A percentile compares a stretch with the other conserved stretches of the same genome.
These are phyloP conservation scores for Thera britannica DNA, from an alignment of 2,888 invertebrate genomes.

Conservation along the genomic window DNA sequence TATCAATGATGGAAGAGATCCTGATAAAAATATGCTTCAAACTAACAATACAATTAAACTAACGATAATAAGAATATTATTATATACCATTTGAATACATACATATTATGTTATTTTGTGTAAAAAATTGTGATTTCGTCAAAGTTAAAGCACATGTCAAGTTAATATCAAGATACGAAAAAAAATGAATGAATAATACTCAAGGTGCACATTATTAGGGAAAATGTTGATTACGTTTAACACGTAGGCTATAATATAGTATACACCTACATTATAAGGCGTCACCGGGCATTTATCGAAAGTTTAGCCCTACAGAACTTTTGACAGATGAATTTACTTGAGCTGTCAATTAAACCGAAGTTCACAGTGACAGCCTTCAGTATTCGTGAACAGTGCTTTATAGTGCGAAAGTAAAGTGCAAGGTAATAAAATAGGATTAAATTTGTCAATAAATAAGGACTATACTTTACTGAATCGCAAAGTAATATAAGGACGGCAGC, in stretches of 20 bases:
- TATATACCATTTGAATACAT: slow-evolving; percentile 67
- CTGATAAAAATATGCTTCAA: slow-evolving; percentile 77
- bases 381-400: slow-evolving; percentile 17
- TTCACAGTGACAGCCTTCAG: neutral
- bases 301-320: neutral
- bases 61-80: slow-evolving; percentile 71
- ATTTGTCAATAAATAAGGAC: slow-evolving; percentile 55
- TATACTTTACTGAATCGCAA: slow-evolving; percentile 67
- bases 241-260: neutral
- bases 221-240: slow-evolving; percentile 2
- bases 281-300: neutral
- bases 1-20: slow-evolving; percentile 13
- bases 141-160: slow-evolving; percentile 65
- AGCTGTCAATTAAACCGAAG: neutral
- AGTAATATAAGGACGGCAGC: slow-evolving; percentile 79
- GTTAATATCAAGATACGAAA: slow-evolving; percentile 48
- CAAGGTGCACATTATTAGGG: slow-evolving; percentile 56
- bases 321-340: neutral
- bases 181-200: slow-evolving; percentile 60
- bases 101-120: slow-evolving; percentile 65
- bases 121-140: slow-evolving; percentile 78
- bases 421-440: slow-evolving; percentile 48
- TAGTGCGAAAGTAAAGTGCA: slow-evolving; percentile 41
- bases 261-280: neutral
- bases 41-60: slow-evolving; percentile 80